Evolutionary conservation across 2,113 vertebrate species (phyloP), one percentile per base, ranked within the genome.

Genomic region (Cinclus mexicanus): DNA sequence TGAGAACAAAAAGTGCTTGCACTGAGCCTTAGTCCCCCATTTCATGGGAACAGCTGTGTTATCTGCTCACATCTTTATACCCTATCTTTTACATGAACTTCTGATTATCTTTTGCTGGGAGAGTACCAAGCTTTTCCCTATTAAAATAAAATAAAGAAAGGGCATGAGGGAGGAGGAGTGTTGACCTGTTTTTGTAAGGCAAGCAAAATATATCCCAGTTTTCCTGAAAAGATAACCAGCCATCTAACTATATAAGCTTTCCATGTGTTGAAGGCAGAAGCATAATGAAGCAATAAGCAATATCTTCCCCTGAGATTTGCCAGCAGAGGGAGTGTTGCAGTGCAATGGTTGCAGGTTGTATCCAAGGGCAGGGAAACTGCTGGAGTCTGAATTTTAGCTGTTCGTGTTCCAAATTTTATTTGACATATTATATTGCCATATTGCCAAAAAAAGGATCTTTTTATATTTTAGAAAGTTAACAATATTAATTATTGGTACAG

Each of bases 311-410:
- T 63, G 13, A 46, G 29, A 24, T 72, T 37, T 83, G 65, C 90
- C 96, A 85, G 89, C 69, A 97, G 92, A 90, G 93, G 93, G 95
- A 94, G 90, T 26, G 41, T 41, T 76, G 55, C 67, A 33, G 13
- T 44, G 61, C 53, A 20, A 7, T n/a, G 21, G 55, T 35, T 2
- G 2, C 37, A 31, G 44, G 46, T 13, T 1, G 2, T 17, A 50
- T 50, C 22, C 15, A 42, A 57, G 18, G 29, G 26, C n/a, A 35
- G 50, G 22, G 42, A 59, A 67, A 8, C 12, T 87, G 28, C 35
- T 31, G 19, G 24, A 49, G 22, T 28, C 85, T 80, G 68, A 63
- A 24, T 63, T 74, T 46, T 44, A 56, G 6, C 31, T 83, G 22
- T 56, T 90, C 0, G 2, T 4, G 1, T 74, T 67, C 14, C 88